These are phyloP conservation scores for Ceratoteleas bidentatus DNA, from an alignment of 1,140 invertebrate species.

Conservation along the genomic window DNA sequence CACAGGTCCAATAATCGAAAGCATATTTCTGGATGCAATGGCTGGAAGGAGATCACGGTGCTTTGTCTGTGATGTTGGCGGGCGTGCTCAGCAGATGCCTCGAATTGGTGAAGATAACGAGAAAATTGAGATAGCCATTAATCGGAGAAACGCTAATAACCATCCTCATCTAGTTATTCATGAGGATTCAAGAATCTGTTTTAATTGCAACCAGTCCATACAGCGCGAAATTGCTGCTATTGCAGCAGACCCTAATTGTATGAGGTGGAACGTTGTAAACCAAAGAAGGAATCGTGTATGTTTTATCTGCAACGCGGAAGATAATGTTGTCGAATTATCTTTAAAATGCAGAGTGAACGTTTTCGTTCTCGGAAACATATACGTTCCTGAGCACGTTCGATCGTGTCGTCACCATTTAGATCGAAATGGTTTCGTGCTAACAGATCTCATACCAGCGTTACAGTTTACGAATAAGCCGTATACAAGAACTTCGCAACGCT, in stretches of 20 bases:
- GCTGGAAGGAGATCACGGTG: too few relatives aligned
- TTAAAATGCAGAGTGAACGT: slow-evolving; percentile 15
- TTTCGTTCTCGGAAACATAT: slow-evolving; percentile 9
- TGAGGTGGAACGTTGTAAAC: slow-evolving; percentile 28
- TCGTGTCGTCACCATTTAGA: slow-evolving; percentile 6
- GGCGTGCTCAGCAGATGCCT: too few relatives aligned
- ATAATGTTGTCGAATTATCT: slow-evolving; percentile 16
- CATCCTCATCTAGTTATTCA: too few relatives aligned
- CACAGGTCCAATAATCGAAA: too few relatives aligned
- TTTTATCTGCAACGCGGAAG: slow-evolving; percentile 6
- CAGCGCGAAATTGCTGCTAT: slow-evolving; percentile 5
- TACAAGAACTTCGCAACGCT: slow-evolving; percentile 14
- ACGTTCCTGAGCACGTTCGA: slow-evolving; percentile 12
- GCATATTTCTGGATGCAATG: too few relatives aligned
- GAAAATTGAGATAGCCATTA: too few relatives aligned
- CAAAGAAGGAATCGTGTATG: slow-evolving; percentile 16
- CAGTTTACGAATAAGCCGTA: slow-evolving; percentile 16
- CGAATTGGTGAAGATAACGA: too few relatives aligned
- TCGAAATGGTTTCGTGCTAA: background rate
- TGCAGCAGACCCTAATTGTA: slow-evolving; percentile 9
- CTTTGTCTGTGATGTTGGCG: too few relatives aligned
- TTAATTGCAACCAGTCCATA: slow-evolving; percentile 16
- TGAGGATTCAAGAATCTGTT: slow-evolving; percentile 18
- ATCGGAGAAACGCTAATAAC: too few relatives aligned
- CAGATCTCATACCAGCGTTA: slow-evolving; percentile 3